phyloP scores from a whole-genome alignment of 2,797 vertebrate genomes.

The Mionectes olivaceus region DNA sequence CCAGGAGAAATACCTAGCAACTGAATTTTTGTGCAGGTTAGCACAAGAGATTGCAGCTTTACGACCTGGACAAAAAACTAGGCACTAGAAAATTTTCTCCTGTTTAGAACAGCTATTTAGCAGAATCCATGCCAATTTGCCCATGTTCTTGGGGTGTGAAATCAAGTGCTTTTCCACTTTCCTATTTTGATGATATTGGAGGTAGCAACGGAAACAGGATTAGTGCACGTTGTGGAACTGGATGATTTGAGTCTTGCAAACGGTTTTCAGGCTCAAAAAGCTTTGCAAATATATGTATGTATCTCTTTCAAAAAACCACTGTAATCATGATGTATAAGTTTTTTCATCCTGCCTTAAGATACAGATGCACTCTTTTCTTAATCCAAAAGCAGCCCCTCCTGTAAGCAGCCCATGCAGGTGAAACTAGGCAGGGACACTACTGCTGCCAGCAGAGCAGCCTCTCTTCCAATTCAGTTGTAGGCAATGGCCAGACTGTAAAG shows the following conservation, averaged over 20 bases:
- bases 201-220: background rate
- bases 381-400: background rate
- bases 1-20: background rate
- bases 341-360: background rate
- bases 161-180: background rate
- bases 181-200: background rate
- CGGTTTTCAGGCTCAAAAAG: background rate
- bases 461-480: background rate
- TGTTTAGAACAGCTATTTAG: background rate
- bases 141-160: background rate
- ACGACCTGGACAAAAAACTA: background rate
- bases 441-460: background rate
- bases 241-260: background rate
- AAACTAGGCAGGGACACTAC: background rate
- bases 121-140: background rate
- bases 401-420: background rate
- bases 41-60: background rate
- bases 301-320: fast-evolving
- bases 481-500: background rate
- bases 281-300: background rate
- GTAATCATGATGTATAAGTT: background rate
- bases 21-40: background rate
- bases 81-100: background rate
- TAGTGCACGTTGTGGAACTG: background rate
- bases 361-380: background rate